Evolutionary conservation across 2,888 invertebrate species (phyloP).

Genomic region (Spodoptera picta): DNA sequence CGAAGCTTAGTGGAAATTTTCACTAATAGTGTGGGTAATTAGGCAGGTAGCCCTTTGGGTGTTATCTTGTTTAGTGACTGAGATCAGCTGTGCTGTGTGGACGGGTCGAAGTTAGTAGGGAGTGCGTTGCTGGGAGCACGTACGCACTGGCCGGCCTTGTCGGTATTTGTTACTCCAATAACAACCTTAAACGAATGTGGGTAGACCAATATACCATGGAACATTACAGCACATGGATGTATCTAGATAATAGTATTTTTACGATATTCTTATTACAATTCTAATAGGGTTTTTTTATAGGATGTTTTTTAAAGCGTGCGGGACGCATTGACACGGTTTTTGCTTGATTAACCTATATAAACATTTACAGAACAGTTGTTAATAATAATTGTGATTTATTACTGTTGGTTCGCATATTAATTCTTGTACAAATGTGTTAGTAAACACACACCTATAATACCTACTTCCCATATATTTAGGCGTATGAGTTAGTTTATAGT

Average conservation of each 20-base stretch:
- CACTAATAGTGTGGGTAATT: constrained; percentile 58
- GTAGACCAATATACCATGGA: constrained; percentile 20
- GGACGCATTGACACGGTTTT: too few species aligned
- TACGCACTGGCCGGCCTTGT: constrained; percentile 68
- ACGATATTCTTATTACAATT: constrained; percentile 11
- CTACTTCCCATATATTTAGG: constrained; percentile 21
- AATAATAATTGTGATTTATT: too few species aligned
- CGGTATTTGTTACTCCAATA: constrained; percentile 55
- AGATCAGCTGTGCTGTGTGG: constrained; percentile 37
- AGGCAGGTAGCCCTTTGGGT: constrained; percentile 27
- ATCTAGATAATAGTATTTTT: constrained; percentile 7
- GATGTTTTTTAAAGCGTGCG: too few species aligned
- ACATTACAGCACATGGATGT: constrained; percentile 26
- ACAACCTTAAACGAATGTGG: constrained; percentile 43
- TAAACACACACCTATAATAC: constrained; percentile 7
- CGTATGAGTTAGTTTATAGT: constrained; percentile 19
- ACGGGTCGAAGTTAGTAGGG: constrained; percentile 49
- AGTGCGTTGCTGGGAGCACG: constrained; percentile 69
- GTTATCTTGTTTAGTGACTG: constrained; percentile 29
- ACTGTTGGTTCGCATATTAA: too few species aligned
- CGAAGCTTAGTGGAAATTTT: constrained; percentile 50
- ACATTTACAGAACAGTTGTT: too few species aligned
- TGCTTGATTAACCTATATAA: too few species aligned
- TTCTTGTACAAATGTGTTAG: background rate
- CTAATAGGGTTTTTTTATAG: too few species aligned